Base-by-base conservation (phyloP, 92 coral and sea anemone genomes). In the Phenganax marumi region DNA sequence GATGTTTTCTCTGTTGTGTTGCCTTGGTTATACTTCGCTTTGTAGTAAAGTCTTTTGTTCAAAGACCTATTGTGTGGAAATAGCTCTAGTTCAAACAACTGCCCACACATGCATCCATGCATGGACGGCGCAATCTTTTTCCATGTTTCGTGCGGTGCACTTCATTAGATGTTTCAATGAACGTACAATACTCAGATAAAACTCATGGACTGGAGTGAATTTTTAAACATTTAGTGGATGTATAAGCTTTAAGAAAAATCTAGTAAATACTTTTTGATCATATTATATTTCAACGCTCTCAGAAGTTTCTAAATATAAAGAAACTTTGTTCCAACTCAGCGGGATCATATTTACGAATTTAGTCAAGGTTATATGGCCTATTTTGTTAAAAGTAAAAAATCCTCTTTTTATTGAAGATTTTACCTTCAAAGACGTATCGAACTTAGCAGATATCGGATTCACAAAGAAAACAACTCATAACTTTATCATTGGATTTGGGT, bases 31-130 rank as follows among this genome's bases (percentile, higher is more conserved):
- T 66, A 49, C 12, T 24, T 10, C 22, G 72, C 43, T 18, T 25
- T 66, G 68, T 26, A 19, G 13, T 14, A 19, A 62, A 62, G 68
- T 49, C 9, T 24, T 66, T 33, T 23, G 0, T 16, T 25, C 49
- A 66, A 66, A 66, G 72, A 23, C 48, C 50, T 66, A 66, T 66
- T 66, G n/a, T 66, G 8, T 66, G 72, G 49, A 66, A 25, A 66
- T 14, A 10, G 26, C 26, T 33, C 43, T 7, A 22, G 18, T 66
- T 66, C 49, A 66, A 66, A 18, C 48, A 25, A 66, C 14, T 62
- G 25, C 68, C 68, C 33, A 62, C 68, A 18, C 43, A 62, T 19
- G 13, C 68, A 62, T 39, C 33, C 24, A 62, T 62, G 33, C 68
- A 18, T 62, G 33, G 8, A 19, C 24, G 25, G 12, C 0, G 33